Evolutionary conservation across 2,888 invertebrate genomes (phyloP), one percentile per base, ranked within the genome.

Genomic region (Brachypalpus laphriformis): DNA sequence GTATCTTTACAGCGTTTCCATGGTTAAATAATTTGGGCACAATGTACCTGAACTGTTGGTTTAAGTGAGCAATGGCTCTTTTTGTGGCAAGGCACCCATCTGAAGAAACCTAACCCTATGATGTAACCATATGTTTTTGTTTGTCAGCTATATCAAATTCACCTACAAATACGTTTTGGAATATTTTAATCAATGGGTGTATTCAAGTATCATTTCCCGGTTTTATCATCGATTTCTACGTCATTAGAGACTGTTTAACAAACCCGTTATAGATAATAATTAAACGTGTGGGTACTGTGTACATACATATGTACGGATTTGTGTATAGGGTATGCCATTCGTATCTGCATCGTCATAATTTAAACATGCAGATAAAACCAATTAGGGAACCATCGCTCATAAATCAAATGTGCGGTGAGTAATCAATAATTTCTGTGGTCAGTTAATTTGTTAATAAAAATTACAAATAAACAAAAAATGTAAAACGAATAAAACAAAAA

Each of bases 381-480:
- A 76, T 76, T 76, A 76, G 76, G 20, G 20, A 61, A 5, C 51
- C 42, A 68, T 76, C 59, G 47, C 59, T 76, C 57, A 68, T 68
- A 49, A 49, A 76, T 76, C 68, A 76, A 68, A 59, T 34, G 51
- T 61, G 57, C 22, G 76, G 68, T 68, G 40, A 31, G 51, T 68
- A 76, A 76, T 76, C 68, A 59, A 76, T 76, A 68, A 59, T 51
- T 59, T 34, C 11, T 66, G 75, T 31, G 76, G 66, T 68, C n/a
- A 34, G 49, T 68, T 59, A 51, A 61, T 72, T 61, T 61, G 14
- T 40, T 57, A 59, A 57, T 56, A 25, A 42, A 45, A 63, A 6
- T 34, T n/a, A 42, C 6, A 61, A 42, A 61, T 7, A 34, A 22
- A 28, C 0, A 25, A 16, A 28, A 61, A 28, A 25, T 4, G 42